Conservation (phyloP, 1,140 invertebrate species). For the Platorchestia sp. region DNA sequence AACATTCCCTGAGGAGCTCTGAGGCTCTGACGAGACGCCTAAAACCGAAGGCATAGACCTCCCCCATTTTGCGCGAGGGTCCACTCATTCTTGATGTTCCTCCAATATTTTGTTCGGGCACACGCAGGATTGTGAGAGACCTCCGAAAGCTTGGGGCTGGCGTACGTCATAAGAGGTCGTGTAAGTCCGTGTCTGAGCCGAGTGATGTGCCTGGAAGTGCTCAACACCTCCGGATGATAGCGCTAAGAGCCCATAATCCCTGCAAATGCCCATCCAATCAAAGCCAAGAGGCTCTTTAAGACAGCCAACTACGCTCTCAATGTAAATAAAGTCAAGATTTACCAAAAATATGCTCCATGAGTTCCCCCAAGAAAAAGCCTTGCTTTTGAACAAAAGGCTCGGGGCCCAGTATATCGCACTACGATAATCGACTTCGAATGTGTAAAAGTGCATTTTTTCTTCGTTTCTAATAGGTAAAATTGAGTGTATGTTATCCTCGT, state of each 20-base stretch:
- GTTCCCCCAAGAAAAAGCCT: not conserved
- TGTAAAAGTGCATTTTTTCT: not conserved
- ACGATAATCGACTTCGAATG: not conserved
- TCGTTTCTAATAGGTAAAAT: not conserved
- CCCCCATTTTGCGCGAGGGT: not conserved
- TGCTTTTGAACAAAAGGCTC: not conserved
- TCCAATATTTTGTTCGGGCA: not conserved
- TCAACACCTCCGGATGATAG: constrained; percentile 32
- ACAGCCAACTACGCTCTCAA: constrained; percentile 38
- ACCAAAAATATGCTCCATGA: constrained; percentile 6
- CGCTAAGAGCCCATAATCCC: constrained; percentile 31
- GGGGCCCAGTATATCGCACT: not conserved
- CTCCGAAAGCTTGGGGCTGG: not conserved
- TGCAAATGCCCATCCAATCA: constrained; percentile 45
- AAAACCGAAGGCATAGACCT: not conserved
- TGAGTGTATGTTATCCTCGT: not conserved
- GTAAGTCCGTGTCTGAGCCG: not conserved
- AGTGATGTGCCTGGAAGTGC: constrained; percentile 14
- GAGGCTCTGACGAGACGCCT: not conserved
- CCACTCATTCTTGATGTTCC: not conserved
- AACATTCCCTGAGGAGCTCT: not conserved
- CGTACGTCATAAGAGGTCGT: not conserved
- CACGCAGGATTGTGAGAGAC: not conserved
- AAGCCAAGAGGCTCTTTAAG: constrained; percentile 46
- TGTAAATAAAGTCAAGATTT: constrained; percentile 15